Percentiles rank a stretch among this genome's conserved stretches.
phyloP scores from a whole-genome alignment of 1,140 invertebrate species.

The Drosophila sp. region DNA sequence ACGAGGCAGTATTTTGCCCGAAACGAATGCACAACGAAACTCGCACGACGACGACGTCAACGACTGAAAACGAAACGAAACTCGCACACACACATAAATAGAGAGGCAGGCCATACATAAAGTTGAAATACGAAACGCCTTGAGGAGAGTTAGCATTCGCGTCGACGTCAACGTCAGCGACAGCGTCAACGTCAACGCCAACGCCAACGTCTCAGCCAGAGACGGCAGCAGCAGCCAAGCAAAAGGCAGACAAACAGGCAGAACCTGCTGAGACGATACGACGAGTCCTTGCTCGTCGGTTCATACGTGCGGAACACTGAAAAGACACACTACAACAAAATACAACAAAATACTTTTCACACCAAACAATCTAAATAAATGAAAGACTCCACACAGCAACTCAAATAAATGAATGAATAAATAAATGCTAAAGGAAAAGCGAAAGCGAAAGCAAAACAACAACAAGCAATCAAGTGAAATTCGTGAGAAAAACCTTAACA shows the following conservation, averaged over 20 bases:
- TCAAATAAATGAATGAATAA: conserved; percentile 14
- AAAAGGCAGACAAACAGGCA: conserved; percentile 84
- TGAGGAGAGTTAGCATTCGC: conserved; percentile 58
- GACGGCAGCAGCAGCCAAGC: conserved; percentile 61
- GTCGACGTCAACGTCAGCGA: conserved; percentile 18
- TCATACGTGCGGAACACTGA: conserved; percentile 81
- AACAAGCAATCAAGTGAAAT: conserved; percentile 49
- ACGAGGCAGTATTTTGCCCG: conserved; percentile 34
- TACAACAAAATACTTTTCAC: conserved; percentile 53
- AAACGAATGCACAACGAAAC: conserved; percentile 62
- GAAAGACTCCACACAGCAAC: conserved; percentile 40
- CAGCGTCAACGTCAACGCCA: conserved; percentile 17
- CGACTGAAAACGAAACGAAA: conserved; percentile 32
- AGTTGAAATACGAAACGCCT: conserved; percentile 82
- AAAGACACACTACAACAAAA: conserved; percentile 50
- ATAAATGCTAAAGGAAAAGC: conserved; percentile 10
- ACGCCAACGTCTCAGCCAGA: conserved; percentile 42
- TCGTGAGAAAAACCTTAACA: conserved; percentile 40
- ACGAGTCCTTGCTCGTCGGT: conserved; percentile 84
- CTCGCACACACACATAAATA: conserved; percentile 26
- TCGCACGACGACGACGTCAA: conserved; percentile 51
- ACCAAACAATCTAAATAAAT: conserved; percentile 36
- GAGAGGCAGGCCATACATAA: conserved; percentile 47
- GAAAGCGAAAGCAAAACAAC: conserved; percentile 37
- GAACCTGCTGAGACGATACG: conserved; percentile 84